These are phyloP conservation scores for Chiloscyllium plagiosum DNA, from an alignment of 2,113 vertebrate species.

Conservation along the genomic window DNA sequence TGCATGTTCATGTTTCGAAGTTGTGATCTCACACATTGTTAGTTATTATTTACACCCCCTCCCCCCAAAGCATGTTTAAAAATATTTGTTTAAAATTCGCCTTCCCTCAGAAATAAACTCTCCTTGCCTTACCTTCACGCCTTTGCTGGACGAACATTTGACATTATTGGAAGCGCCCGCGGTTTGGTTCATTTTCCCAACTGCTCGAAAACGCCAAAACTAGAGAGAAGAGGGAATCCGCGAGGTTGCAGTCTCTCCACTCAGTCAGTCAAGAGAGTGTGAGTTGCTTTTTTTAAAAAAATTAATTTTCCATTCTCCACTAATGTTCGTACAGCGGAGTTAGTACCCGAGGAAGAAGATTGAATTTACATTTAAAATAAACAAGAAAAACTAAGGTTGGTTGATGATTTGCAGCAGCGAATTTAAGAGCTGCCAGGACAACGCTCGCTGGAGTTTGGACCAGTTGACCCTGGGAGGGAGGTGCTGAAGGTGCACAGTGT, in stretches of 20 bases:
- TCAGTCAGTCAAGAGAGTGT: background rate
- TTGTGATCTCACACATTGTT: background rate
- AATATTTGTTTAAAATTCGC: background rate
- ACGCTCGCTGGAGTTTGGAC: background rate
- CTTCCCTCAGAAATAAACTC: background rate
- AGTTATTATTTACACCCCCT: background rate
- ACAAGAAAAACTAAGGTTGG: no score
- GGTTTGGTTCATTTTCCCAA: conserved; percentile 63
- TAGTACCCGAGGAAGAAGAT: background rate
- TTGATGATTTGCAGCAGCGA: no score
- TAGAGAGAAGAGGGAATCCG: background rate
- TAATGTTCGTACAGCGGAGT: background rate
- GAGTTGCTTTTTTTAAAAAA: background rate
- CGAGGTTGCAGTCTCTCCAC: background rate
- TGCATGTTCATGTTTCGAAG: background rate
- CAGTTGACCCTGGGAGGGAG: no score
- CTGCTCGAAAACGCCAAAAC: background rate
- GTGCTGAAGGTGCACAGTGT: background rate
- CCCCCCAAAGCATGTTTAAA: background rate
- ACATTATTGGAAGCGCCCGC: conserved; percentile 64
- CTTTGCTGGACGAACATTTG: conserved; percentile 58
- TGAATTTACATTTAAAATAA: background rate
- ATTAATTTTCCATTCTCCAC: background rate
- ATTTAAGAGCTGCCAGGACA: no score
- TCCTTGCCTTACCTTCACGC: conserved; percentile 53